Percentiles rank a stretch among this genome's conserved stretches.
Evolutionary conservation across 53 echinoderm and acorn worm species (phyloP).

Genomic region (Hippasteria phrygiana): DNA sequence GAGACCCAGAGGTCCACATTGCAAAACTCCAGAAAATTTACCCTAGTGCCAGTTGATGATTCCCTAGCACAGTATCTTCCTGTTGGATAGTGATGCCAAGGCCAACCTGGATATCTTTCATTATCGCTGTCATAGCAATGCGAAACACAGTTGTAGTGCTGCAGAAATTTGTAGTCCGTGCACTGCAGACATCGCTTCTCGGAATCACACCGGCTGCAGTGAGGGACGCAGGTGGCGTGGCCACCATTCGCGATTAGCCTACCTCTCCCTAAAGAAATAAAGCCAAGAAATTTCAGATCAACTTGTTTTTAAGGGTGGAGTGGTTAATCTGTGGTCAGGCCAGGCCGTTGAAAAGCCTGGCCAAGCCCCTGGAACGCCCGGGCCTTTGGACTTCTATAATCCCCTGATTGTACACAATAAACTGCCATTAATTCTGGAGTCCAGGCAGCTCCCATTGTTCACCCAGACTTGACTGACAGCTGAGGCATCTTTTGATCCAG

Average conservation of each 20-base stretch:
- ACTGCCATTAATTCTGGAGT: no score
- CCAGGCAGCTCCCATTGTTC: no score
- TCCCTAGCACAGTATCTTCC: constrained; percentile 75
- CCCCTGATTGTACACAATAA: no score
- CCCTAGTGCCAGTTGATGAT: constrained; percentile 64
- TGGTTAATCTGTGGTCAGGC: no score
- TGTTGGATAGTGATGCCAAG: background rate
- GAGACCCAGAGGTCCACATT: no score
- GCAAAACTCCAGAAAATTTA: no score
- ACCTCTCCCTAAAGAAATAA: constrained; percentile 76
- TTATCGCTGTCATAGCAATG: constrained; percentile 56
- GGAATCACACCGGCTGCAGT: constrained; percentile 72
- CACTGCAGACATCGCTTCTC: constrained; percentile 78
- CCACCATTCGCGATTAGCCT: constrained; percentile 76
- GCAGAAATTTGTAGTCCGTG: constrained; percentile 73
- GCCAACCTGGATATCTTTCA: background rate
- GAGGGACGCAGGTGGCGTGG: constrained; percentile 81
- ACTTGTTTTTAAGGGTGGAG: background rate
- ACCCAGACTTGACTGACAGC: no score
- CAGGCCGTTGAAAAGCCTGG: no score
- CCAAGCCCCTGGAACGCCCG: no score
- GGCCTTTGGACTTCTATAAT: no score
- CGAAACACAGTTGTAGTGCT: constrained; percentile 78
- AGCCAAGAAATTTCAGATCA: background rate
- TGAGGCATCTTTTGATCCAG: no score